phyloP scores from a whole-genome alignment of 1,140 invertebrate genomes.

The Aphelenchoides besseyi region DNA sequence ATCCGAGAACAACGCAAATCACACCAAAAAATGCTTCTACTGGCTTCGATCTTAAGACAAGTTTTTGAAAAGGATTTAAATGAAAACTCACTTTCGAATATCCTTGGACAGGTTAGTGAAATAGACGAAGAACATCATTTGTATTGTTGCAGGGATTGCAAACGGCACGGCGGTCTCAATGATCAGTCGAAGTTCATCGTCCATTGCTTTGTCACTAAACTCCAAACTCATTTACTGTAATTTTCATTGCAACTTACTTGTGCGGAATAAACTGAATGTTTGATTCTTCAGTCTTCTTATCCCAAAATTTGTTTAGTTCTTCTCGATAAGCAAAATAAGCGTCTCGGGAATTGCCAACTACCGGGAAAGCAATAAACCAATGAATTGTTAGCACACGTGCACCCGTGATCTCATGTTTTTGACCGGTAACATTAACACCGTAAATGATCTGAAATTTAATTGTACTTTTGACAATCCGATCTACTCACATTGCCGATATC shows the following conservation, averaged over 20 bases:
- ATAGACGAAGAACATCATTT: conserved; percentile 60
- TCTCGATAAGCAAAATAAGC: conserved; percentile 55
- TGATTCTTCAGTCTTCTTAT: conserved; percentile 46
- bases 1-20: conserved; percentile 55
- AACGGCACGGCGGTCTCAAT: conserved; percentile 60
- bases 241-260: conserved; percentile 45
- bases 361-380: conserved; percentile 48
- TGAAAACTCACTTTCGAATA: conserved; percentile 51
- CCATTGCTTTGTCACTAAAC: conserved; percentile 62
- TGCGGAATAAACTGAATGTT: conserved; percentile 61
- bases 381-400: conserved; percentile 60
- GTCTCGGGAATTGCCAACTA: conserved; percentile 39
- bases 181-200: conserved; percentile 58
- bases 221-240: not conserved
- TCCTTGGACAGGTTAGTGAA: conserved; percentile 55
- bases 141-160: conserved; percentile 57
- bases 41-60: conserved; percentile 50
- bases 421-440: conserved; percentile 59
- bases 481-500: conserved; percentile 56
- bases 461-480: not conserved
- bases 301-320: conserved; percentile 56
- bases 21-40: conserved; percentile 61
- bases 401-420: conserved; percentile 60
- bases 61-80: not conserved
- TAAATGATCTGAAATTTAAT: conserved; percentile 52